These are phyloP conservation scores for Sinocyclocheilus rhinocerous DNA, from an alignment of 2,113 vertebrate genomes.

Conservation along the genomic window DNA sequence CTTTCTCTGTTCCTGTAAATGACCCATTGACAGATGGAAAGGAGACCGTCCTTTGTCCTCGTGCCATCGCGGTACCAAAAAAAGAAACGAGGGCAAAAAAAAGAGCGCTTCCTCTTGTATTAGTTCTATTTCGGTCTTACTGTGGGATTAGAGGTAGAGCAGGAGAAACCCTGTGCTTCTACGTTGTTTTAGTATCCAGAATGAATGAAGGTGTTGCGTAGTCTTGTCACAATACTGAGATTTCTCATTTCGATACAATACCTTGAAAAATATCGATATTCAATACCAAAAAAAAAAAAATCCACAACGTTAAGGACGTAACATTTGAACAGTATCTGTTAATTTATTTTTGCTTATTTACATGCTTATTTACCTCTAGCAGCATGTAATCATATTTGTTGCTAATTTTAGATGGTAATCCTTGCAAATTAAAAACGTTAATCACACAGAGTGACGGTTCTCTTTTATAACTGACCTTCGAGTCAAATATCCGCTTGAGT, in stretches of 20 bases:
- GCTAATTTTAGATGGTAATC: constrained; percentile 41
- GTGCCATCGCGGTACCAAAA: constrained; percentile 62
- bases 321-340: too few species aligned
- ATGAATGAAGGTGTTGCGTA: too few species aligned
- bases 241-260: too few species aligned
- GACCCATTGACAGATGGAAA: constrained; percentile 58
- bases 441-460: constrained; percentile 47
- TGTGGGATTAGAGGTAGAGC: constrained; percentile 13
- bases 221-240: too few species aligned
- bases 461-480: constrained; percentile 63
- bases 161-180: neutral
- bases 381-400: constrained; percentile 19
- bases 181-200: neutral
- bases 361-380: neutral
- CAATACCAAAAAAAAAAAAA: too few species aligned
- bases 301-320: too few species aligned
- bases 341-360: too few species aligned
- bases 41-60: constrained; percentile 59
- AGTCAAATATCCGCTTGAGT: constrained; percentile 62
- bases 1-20: constrained; percentile 69
- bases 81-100: constrained; percentile 29
- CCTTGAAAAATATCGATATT: too few species aligned
- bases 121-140: constrained; percentile 47
- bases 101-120: constrained; percentile 36
- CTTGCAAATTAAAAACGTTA: constrained; percentile 22